Base-by-base conservation (phyloP, 64 coral and sea anemone species). In the Pocillopora damicornis region DNA sequence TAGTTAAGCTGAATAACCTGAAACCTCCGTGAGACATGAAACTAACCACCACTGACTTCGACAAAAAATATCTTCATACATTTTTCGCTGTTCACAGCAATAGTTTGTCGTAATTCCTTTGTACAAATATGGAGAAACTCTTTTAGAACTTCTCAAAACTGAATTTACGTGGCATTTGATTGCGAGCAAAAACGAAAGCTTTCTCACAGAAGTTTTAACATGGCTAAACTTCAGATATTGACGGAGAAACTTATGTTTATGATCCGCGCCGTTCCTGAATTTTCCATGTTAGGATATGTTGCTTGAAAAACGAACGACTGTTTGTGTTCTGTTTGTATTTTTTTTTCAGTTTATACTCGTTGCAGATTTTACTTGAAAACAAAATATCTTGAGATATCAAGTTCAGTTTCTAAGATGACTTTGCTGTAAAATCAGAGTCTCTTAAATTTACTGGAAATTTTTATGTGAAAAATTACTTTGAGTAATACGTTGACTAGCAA, bases 141-240 rank as follows among this genome's bases (percentile, higher is more conserved):
- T 85, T 66, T 85, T 23, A 85, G 81, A 85, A 65, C 38, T 85
- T 85, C 64, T 72, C 61, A 30, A 71, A 66, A 59, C 64, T 57
- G 42, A 57, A 67, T 58, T 72, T 58, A 60, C 12, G 71, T 30
- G 5, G 2, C 34, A 57, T 56, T 15, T 45, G 26, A 10, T 9
- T 71, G 20, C 20, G 57, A 15, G 34, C 56, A 77, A 71, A 35
- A 45, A n/a, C 45, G 37, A 20, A 71, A 71, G 13, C 37, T 83
- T 37, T 9, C 35, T 20, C 35, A 42, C 16, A 51, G 42, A 4
- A 51, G 42, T 7, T 51, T 51, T 51, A 4, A 51, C 42, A 4
- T 51, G 2, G 42, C 42, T 4, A 4, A 51, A 51, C 30, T 2
- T 2, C 42, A 51, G 35, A 42, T 82, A 63, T 63, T 63, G 61